phyloP scores from a whole-genome alignment of 1,140 invertebrate genomes.

The Heliconius nattereri region DNA sequence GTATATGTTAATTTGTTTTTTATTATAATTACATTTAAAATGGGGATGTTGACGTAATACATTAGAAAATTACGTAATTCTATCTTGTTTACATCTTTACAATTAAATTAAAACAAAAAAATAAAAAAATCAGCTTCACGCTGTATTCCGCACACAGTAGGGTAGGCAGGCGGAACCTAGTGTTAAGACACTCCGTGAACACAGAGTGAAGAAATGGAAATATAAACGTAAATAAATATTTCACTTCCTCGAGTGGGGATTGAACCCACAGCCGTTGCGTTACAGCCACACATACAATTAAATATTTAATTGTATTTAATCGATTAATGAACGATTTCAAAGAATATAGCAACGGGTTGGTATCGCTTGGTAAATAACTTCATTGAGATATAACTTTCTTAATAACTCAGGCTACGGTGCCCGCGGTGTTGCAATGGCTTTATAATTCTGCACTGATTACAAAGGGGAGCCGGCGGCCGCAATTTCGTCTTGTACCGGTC shows the following conservation, averaged over 20 bases:
- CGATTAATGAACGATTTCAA: slow-evolving; percentile 27
- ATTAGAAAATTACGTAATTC: not conserved
- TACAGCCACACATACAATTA: not conserved
- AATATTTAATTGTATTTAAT: not conserved
- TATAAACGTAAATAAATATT: too few species aligned
- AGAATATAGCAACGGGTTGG: slow-evolving; percentile 39
- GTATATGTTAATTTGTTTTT: not conserved
- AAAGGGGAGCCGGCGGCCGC: slow-evolving; percentile 78
- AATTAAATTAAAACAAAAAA: too few species aligned
- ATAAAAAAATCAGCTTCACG: too few species aligned
- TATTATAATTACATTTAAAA: not conserved
- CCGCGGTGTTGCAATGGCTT: slow-evolving; percentile 74
- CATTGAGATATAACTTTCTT: slow-evolving; percentile 70
- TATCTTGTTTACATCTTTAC: not conserved
- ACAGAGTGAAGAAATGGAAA: too few species aligned
- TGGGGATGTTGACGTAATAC: not conserved
- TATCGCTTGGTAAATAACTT: slow-evolving; percentile 44
- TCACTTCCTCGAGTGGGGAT: too few species aligned
- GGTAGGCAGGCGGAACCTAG: too few species aligned
- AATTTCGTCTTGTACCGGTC: slow-evolving; percentile 79
- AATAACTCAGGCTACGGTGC: slow-evolving; percentile 61
- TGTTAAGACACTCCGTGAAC: too few species aligned
- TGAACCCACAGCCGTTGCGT: too few species aligned
- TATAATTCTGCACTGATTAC: slow-evolving; percentile 81
- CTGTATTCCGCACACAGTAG: too few species aligned